Percentiles rank a stretch among this genome's conserved stretches.
Conservation (phyloP, 2,888 invertebrate species). For the Eristalinus aeneus region DNA sequence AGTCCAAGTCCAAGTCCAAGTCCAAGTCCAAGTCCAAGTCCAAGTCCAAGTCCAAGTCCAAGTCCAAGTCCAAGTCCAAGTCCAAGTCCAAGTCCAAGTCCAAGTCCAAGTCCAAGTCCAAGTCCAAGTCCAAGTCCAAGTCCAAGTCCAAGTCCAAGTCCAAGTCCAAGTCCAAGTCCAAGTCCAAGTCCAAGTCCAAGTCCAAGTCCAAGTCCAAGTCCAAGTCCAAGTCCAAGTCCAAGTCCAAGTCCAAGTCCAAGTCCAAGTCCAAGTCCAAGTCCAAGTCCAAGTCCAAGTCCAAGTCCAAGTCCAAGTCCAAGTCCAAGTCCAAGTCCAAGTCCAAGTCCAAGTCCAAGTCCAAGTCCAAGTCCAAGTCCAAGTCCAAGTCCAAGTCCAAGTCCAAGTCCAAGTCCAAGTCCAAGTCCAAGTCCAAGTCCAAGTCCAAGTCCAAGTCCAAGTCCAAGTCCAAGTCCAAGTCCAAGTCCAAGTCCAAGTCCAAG, state of each 20-base stretch:
- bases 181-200: constrained; percentile 37
- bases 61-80: no score
- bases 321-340: constrained; percentile 29
- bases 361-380: constrained; percentile 37
- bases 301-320: constrained; percentile 35
- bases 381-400: constrained; percentile 35
- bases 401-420: constrained; percentile 35
- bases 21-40: no score
- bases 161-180: constrained; percentile 29
- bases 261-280: constrained; percentile 29
- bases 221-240: constrained; percentile 35
- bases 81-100: no score
- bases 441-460: constrained; percentile 34
- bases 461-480: constrained; percentile 37
- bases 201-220: constrained; percentile 40
- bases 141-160: constrained; percentile 2
- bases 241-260: constrained; percentile 38
- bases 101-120: not conserved
- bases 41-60: no score
- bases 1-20: no score
- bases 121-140: constrained; percentile 39
- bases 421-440: constrained; percentile 36
- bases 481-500: constrained; percentile 37
- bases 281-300: constrained; percentile 34
- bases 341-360: constrained; percentile 36